phyloP scores from a whole-genome alignment of 2,888 invertebrate genomes.

The Danaus chrysippus region DNA sequence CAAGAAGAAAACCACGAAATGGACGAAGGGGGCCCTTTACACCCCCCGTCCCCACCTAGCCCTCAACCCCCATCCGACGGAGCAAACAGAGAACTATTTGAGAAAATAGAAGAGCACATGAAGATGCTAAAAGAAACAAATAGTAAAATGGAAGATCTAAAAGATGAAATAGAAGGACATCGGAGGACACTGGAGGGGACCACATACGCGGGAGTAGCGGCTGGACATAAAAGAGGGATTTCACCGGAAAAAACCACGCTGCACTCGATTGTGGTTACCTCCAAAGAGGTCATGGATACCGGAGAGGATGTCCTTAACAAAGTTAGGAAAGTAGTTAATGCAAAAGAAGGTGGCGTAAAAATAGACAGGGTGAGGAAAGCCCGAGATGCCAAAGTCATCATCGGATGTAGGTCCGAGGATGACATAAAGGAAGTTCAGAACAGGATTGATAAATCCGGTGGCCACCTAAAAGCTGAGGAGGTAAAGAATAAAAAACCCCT shows the following conservation, averaged over 20 bases:
- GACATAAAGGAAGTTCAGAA: too few relatives aligned
- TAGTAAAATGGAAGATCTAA: constrained; percentile 2
- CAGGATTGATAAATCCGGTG: too few relatives aligned
- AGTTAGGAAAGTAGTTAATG: constrained; percentile 2
- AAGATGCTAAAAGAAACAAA: constrained; percentile 4
- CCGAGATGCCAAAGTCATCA: too few relatives aligned
- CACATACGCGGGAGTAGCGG: too few relatives aligned
- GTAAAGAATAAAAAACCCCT: too few relatives aligned
- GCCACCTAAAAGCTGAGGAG: too few relatives aligned
- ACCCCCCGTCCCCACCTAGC: background rate
- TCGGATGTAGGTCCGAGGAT: too few relatives aligned
- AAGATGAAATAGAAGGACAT: background rate
- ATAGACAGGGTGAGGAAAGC: too few relatives aligned
- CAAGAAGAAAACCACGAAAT: background rate
- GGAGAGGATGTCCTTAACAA: constrained; percentile 6
- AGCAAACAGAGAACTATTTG: background rate
- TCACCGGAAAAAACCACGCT: too few relatives aligned
- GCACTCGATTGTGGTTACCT: constrained; percentile 12
- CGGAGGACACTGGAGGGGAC: background rate
- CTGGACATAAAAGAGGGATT: too few relatives aligned
- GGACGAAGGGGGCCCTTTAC: background rate
- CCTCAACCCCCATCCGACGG: background rate
- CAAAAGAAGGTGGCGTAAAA: constrained; percentile 8
- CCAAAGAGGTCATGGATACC: background rate
- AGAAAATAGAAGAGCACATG: constrained; percentile 1